phyloP scores from a whole-genome alignment of 2,113 vertebrate genomes.

The Myanophis thanlyinensis region DNA sequence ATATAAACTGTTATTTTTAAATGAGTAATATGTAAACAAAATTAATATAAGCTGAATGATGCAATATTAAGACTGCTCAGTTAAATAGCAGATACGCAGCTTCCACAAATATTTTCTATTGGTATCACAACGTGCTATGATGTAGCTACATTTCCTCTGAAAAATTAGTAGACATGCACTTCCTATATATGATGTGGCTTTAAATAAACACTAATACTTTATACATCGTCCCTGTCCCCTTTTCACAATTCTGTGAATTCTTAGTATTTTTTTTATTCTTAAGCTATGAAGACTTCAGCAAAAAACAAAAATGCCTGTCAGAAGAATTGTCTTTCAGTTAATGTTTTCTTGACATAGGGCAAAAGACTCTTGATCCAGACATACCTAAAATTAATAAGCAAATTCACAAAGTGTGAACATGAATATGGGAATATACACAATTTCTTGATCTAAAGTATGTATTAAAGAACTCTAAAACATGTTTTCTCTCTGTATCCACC shows the following conservation, averaged over 20 bases:
- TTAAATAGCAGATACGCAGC: constrained; percentile 13
- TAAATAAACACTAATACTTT: constrained; percentile 67
- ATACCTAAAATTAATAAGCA: background rate
- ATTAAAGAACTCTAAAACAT: background rate
- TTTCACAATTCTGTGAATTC: constrained; percentile 47
- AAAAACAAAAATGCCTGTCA: constrained; percentile 56
- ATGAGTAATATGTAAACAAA: background rate
- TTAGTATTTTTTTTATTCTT: constrained; percentile 45
- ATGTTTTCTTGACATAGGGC: background rate
- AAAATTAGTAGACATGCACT: constrained; percentile 9
- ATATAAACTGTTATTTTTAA: background rate
- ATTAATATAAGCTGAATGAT: background rate
- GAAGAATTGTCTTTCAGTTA: background rate
- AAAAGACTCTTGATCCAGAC: background rate
- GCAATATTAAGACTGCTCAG: constrained; percentile 40
- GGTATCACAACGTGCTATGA: constrained; percentile 20
- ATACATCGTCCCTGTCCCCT: background rate
- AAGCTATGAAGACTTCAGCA: constrained; percentile 39
- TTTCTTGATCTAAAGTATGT: background rate
- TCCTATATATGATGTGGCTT: constrained; percentile 41
- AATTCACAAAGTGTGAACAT: background rate
- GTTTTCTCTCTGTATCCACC: background rate
- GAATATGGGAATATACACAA: background rate
- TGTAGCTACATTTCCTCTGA: background rate
- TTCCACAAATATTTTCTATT: constrained; percentile 47